Base-by-base conservation (phyloP, 2,113 vertebrate genomes). In the Macrotus californicus region DNA sequence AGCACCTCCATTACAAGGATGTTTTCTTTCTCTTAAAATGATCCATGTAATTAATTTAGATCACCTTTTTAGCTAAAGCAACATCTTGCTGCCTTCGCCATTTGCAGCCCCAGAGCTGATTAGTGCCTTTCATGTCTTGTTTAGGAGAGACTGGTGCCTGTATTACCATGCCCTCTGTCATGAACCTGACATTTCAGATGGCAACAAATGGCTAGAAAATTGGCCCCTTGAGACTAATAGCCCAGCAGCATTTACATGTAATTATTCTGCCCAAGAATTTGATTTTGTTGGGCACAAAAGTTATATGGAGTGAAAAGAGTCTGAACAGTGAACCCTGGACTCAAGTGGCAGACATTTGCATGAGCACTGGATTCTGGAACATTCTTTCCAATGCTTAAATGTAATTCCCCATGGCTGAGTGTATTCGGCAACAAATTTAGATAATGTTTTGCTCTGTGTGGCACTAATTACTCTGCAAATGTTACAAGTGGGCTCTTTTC, bases 181-280 rank as follows among this genome's bases (percentile, higher is more conserved):
- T 95, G 96, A 98, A 97, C 98, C 91, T 97, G 97, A 98, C 97
- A 97, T 98, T 98, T 98, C 92, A 96, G 97, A 97, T 97, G 95
- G 94, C 97, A 98, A 97, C 97, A 98, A 98, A 97, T 96, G 97
- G 95, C 95, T 97, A 96, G 92, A 97, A 98, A 98, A 98, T 98
- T 98, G 97, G 94, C 80, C 97, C 95, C 97, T 98, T 87, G 97
- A 97, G 98, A 98, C 89, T 98, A 98, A 97, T 64, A 98, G 92
- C 90, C 95, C 79, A 97, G 96, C 92, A 97, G 87, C 97, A 96
- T 97, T 98, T 98, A 97, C 95, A 96, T 95, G 96, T 94, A 98
- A 98, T 98, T 98, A 98, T 98, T 98, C 97, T 97, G 89, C 90
- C 89, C 50, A 18, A 95, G 94, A 97, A 98, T 98, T 98, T 98